A percentile compares a stretch with the other conserved stretches of the same genome.
Conservation (phyloP, 2,888 invertebrate genomes). For the Pseudococcus jackbeardsleyi region DNA sequence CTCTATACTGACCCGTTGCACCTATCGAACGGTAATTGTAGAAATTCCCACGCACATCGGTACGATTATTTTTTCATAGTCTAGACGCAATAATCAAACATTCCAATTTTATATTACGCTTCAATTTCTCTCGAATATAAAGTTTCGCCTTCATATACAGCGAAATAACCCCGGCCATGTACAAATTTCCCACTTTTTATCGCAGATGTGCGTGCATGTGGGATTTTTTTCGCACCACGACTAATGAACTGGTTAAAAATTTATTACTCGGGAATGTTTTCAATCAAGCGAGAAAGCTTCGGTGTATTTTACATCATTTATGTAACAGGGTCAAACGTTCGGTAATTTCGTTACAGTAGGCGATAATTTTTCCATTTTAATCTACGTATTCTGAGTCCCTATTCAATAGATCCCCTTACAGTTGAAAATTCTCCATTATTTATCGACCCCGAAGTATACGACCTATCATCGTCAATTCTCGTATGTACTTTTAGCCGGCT, state of each 20-base stretch:
- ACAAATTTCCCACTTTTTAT: neutral
- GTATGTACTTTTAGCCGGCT: neutral
- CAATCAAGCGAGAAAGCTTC: neutral
- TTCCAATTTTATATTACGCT: constrained; percentile 9
- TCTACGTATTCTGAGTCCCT: neutral
- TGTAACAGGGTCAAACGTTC: neutral
- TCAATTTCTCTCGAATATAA: neutral
- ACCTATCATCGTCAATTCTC: neutral
- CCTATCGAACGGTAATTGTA: neutral
- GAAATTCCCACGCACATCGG: neutral
- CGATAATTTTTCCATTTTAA: constrained; percentile 24
- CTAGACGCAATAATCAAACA: neutral
- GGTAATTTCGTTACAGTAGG: neutral
- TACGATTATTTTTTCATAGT: neutral
- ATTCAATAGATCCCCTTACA: neutral
- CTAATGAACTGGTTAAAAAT: neutral
- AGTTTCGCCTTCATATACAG: neutral
- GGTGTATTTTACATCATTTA: neutral
- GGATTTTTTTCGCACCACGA: neutral
- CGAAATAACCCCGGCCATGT: neutral
- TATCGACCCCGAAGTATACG: neutral
- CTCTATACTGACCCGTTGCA: neutral
- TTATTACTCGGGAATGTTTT: neutral
- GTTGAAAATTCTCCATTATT: neutral
- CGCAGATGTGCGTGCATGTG: neutral